Evolutionary conservation across 2,888 invertebrate species (phyloP), one percentile per base, ranked within the genome.

Genomic region (Rotaria magnacalcarata): DNA sequence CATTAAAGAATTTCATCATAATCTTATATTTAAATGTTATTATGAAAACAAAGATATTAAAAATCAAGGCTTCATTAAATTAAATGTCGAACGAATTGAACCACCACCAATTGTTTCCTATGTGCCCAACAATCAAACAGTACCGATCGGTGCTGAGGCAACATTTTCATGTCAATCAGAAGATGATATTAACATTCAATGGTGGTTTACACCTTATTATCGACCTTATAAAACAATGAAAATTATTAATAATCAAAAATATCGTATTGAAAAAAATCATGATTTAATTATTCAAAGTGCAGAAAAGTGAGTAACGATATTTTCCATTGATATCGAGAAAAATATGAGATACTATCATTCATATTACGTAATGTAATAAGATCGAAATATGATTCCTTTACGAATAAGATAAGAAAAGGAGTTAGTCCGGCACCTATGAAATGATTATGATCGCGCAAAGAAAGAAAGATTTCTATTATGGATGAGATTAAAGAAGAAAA

Each of bases 91-190:
- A 34, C 67, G 34, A 14, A 24, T 80, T 47, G 19, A 47, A 60
- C 90, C 90, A 10, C 96, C 96, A n/a, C 96, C 96, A 84, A 94
- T 96, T 88, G 95, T 96, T 89, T 94, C 94, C 90, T 93, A 95
- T 88, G 95, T 95, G 2, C 95, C 96, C 14, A 94, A 94, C 87
- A 96, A 96, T 92, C 96, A 95, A 92, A 96, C 96, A 0, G 91
- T 96, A 67, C 94, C 95, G n/a, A 91, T 94, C 85, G 94, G 94
- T 88, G 94, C 94, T 88, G 93, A 94, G 88, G 95, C 95, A 21
- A 93, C 94, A 88, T 91, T 96, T 89, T 94, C 94, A 50, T 96
- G 96, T 90, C 47, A 80, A 80, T 24, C 60, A 3, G 54, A 56
- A 0, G 24, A 56, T 10, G 21, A 43, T n/a, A 16, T 24, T 14